These are phyloP conservation scores for Athalia rosae DNA, from an alignment of 2,888 invertebrate species.

Conservation along the genomic window DNA sequence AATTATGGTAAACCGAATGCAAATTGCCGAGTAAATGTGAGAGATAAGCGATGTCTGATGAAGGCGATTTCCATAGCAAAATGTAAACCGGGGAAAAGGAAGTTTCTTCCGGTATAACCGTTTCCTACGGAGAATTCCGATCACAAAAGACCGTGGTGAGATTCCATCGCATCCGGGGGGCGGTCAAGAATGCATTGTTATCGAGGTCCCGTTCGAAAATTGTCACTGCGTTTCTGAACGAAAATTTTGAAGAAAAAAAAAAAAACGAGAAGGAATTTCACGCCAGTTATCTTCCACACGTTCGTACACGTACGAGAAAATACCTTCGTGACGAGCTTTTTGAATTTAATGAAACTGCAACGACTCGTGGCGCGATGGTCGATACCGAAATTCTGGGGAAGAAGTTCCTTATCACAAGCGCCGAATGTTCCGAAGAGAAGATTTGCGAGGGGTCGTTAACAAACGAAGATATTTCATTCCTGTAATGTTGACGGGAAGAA, in stretches of 20 bases:
- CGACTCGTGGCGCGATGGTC: too few species aligned
- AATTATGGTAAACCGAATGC: constrained; percentile 19
- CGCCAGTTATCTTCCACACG: not conserved
- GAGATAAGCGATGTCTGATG: constrained; percentile 10
- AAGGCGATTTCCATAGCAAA: not conserved
- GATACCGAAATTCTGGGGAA: not conserved
- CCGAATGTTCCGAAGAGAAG: not conserved
- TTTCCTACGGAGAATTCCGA: not conserved
- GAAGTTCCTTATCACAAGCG: not conserved
- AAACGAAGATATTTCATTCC: too few species aligned
- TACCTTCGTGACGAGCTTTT: not conserved
- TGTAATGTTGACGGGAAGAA: too few species aligned
- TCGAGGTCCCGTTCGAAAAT: constrained; percentile 20
- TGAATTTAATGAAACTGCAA: not conserved
- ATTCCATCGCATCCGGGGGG: constrained; percentile 2
- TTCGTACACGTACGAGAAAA: not conserved
- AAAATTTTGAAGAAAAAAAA: not conserved
- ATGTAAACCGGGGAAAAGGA: not conserved
- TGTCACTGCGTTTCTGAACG: not conserved
- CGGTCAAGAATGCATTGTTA: constrained; percentile 27
- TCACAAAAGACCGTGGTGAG: not conserved
- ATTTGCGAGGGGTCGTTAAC: too few species aligned
- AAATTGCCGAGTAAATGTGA: not conserved
- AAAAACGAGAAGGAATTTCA: not conserved
- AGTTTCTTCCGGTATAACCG: not conserved